Evolutionary conservation across 2,113 vertebrate species (phyloP).

Genomic region (Seriola rivoliana): DNA sequence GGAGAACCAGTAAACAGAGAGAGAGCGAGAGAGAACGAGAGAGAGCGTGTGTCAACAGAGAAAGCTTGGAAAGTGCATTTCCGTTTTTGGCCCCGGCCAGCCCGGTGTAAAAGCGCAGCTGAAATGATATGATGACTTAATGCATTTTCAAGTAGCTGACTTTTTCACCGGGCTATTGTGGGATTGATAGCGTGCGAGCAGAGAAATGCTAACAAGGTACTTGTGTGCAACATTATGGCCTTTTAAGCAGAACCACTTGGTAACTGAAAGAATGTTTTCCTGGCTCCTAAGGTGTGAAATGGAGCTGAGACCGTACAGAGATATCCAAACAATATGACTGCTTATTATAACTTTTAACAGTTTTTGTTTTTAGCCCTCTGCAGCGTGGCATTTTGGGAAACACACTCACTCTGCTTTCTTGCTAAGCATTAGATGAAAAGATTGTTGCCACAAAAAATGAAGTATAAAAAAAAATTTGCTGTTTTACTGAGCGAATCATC

Average conservation of each 20-base stretch:
- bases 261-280: constrained; percentile 13
- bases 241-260: constrained; percentile 43
- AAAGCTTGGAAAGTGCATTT: constrained; percentile 19
- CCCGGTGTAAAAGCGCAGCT: constrained; percentile 30
- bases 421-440: background rate
- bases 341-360: background rate
- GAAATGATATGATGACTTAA: constrained; percentile 60
- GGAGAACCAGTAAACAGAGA: constrained; percentile 54
- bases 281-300: constrained; percentile 28
- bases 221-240: constrained; percentile 12
- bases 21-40: constrained; percentile 34
- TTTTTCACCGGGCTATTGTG: constrained; percentile 34
- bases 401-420: background rate
- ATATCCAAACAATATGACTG: background rate
- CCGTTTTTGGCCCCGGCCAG: constrained; percentile 25
- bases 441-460: background rate
- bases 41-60: constrained; percentile 53
- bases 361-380: background rate
- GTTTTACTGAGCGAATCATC: too few relatives aligned
- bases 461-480: too few relatives aligned
- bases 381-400: background rate
- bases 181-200: constrained; percentile 27
- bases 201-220: constrained; percentile 38
- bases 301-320: background rate
- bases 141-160: constrained; percentile 56